Evolutionary conservation across 2,888 invertebrate species (phyloP), one percentile per base, ranked within the genome.

Genomic region (Lottia gigantea): DNA sequence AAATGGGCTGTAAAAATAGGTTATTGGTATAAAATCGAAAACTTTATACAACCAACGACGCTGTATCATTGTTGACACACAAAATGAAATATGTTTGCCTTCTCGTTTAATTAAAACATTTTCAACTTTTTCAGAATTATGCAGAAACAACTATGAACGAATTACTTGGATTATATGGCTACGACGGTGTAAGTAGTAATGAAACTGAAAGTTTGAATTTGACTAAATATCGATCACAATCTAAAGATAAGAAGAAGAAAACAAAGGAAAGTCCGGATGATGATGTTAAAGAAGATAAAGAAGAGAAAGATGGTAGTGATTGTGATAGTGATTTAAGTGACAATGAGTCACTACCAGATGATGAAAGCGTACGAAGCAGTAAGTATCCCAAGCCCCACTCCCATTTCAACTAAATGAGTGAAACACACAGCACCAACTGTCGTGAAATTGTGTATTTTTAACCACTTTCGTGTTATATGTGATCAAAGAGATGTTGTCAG

Each of bases 91-190:
- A 0, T 1, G 55, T 19, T 55, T 55, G 55, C 11, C 55, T 19
- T 55, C n/a, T n/a, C n/a, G n/a, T 19, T 19, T 19, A 55, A 55
- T 1, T 19, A 0, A 19, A 19, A 55, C 19, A 23, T 55, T 55
- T 23, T n/a, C 19, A 23, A 8, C 8, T 55, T 72, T 73, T 71
- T 46, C 76, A 96, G 96, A 95, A 95, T 88, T 96, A 94, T 89
- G 95, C 95, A 7, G 95, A 95, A 88, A 94, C 93, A 66, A 95
- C 95, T 0, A 96, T 96, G 95, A 95, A 95, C 86, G 95, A 96
- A 89, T 90, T 96, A 74, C 91, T 96, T 31, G 95, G 95, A 62
- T 95, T 95, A 94, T 96, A 96, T 89, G 96, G 96, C 1, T 96
- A 95, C 87, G 93, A 92, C 74, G 93, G 92, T 14, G 61, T 40